Base-by-base conservation (phyloP, 1,140 invertebrate genomes). In the Ips nitidus region DNA sequence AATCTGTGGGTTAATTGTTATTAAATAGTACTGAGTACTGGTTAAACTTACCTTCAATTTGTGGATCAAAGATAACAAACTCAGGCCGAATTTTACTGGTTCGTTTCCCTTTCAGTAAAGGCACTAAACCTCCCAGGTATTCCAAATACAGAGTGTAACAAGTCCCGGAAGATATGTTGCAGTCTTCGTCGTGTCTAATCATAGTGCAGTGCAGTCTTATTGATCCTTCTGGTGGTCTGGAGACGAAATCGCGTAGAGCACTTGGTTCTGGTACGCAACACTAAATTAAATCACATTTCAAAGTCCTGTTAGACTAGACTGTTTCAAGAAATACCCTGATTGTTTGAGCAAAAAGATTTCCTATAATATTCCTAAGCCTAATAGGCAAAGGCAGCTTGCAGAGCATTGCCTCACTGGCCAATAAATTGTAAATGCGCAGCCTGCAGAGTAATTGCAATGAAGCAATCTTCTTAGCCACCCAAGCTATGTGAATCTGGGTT, bases 1-100 rank as follows among this genome's bases (percentile, higher is more conserved):
- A 6, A 55, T 55, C 52, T 55, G 6, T n/a, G 5, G 4, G 5
- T 36, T 1, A 55, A 55, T 22, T 38, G 6, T 55, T 55, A 2
- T 5, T 47, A 22, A 22, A 0, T 22, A 55, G 37, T 55, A 5
- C 7, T 6, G 37, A 36, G 45, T 50, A 50, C 52, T 36, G 6
- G 4, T 22, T 22, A 22, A 22, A 22, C 0, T 79, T 76, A 91
- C 90, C 88, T 82, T 88, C 87, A 6, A 85, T 88, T 81, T 97
- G 93, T 1, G 97, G 97, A 83, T 99, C 94, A 78, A 94, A 98
- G 75, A 99, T 99, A 41, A 99, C 93, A 82, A 99, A 99, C 81
- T 99, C 97, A 0, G 98, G 97, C 56, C 95, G 86, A 57, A 99
- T 93, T 84, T 98, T 98, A 78, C 95, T 98, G 3, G 94, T 97